Base-by-base conservation (phyloP, 2,113 vertebrate genomes). In the Gnathonemus longibarbis region DNA sequence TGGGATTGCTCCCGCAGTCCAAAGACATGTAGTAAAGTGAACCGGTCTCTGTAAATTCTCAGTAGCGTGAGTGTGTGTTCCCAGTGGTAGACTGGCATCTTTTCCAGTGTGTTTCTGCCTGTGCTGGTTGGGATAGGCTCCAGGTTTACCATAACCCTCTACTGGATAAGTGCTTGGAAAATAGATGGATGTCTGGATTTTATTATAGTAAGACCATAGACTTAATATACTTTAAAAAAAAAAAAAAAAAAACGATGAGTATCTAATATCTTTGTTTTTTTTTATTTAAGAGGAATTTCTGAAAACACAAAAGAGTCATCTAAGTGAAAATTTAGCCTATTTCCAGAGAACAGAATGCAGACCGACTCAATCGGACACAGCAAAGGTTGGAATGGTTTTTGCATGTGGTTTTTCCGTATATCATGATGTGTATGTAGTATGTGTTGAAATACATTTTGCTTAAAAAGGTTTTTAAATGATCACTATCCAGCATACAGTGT, bases 291-390 rank as follows among this genome's bases (percentile, higher is more conserved):
- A 96, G 48, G 95, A 95, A 90, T 96, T 94, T 91, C 92, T 92
- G 88, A 96, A 96, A 93, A 95, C 94, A 39, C 94, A 95, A 84
- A 88, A 90, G 92, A 96, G 92, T 80, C 93, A 95, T 2, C 88
- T 96, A 91, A 90, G 21, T 0, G 39, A 80, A 3, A 96, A 96
- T 88, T 94, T 96, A 45, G 48, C 91, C 31, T 96, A 96, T 8
- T 95, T 96, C n/a, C 91, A 93, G 90, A 62, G 35, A n/a, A 90
- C 58, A 0, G 31, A 42, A 48, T 52, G 9, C 88, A 94, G 92
- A 91, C 84, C 94, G 3, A n/a, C 89, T 19, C 77, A 90, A 9
- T 91, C 89, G 0, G 91, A 94, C 87, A 92, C 94, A 0, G 1
- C 56, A 3, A 95, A 95, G 95, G 96, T 96, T 53, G 27, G 85